Base-by-base conservation (phyloP, 2,797 vertebrate genomes). In the Hypotaenidia okinawae region DNA sequence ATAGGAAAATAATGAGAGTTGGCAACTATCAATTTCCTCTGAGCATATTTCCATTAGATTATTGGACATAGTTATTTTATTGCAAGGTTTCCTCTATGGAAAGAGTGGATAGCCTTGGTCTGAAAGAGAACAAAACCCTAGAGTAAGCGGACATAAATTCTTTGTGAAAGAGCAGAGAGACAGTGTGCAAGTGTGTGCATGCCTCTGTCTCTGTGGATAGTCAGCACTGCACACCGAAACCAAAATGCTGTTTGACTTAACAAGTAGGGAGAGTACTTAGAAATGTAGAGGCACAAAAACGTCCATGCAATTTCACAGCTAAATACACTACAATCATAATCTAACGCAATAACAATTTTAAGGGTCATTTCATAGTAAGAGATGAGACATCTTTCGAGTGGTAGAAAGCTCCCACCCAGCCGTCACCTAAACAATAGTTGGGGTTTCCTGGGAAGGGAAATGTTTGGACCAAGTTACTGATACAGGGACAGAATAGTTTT, bases 321-420 rank as follows among this genome's bases (percentile, higher is more conserved):
- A 96, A 94, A 96, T 94, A 94, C 83, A 83, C 93, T 86, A 84
- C 91, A 94, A 87, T 95, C 94, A 93, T 90, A 92, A 93, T 95
- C 81, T 87, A 90, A 82, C 74, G 90, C 83, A 94, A 68, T 95
- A 96, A 91, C 86, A 76, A 94, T 96, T 95, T 96, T 87, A 93
- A 97, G 96, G 95, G 93, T 94, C 90, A 93, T 96, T 96, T 95
- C 83, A 64, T 90, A 64, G 57, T 33, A 68, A 52, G 64, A 94
- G 64, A 86, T 55, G 81, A 86, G 59, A 70, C 93, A 55, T 43
- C 33, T 39, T 84, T 55, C 27, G 85, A 89, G 88, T 77, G 59
- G 70, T 87, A 57, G 88, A 90, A 76, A 84, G 63, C 57, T 91
- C 78, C 74, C 67, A 82, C 67, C 77, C 37, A 77, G 74, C 52